phyloP scores from a whole-genome alignment of 2,113 vertebrate species.

The Arenaria interpres region DNA sequence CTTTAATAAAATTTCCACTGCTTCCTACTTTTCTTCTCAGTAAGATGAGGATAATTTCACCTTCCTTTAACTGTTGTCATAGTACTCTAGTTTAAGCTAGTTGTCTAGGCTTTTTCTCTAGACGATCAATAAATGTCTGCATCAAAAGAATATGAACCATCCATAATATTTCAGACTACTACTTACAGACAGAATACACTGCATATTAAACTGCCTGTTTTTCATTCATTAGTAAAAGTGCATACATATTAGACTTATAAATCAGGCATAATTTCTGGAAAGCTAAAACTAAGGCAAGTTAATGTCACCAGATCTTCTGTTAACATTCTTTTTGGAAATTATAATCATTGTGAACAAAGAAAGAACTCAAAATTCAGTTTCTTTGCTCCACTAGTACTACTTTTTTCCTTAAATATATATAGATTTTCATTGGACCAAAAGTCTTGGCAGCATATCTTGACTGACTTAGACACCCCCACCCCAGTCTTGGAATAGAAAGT shows the following conservation, averaged over 20 bases:
- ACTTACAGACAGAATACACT: neutral
- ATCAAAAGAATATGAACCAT: neutral
- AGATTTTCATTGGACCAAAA: neutral
- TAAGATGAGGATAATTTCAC: neutral
- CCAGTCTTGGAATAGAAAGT: neutral
- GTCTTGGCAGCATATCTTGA: neutral
- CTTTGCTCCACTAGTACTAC: neutral
- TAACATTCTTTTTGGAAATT: neutral
- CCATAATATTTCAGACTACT: neutral
- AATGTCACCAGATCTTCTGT: neutral
- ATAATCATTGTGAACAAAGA: neutral
- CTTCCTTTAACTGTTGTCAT: neutral
- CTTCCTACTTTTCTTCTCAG: neutral
- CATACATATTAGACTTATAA: neutral
- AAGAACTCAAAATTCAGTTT: neutral
- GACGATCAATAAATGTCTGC: neutral
- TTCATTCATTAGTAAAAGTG: neutral
- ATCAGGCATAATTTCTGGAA: neutral
- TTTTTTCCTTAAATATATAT: neutral
- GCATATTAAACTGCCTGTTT: neutral
- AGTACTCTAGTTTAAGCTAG: neutral
- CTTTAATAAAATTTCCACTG: neutral
- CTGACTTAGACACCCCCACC: fast-evolving
- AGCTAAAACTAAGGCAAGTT: neutral
- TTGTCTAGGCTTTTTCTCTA: neutral